Base-by-base conservation (phyloP, 2,888 invertebrate species). In the Acronicta alni region DNA sequence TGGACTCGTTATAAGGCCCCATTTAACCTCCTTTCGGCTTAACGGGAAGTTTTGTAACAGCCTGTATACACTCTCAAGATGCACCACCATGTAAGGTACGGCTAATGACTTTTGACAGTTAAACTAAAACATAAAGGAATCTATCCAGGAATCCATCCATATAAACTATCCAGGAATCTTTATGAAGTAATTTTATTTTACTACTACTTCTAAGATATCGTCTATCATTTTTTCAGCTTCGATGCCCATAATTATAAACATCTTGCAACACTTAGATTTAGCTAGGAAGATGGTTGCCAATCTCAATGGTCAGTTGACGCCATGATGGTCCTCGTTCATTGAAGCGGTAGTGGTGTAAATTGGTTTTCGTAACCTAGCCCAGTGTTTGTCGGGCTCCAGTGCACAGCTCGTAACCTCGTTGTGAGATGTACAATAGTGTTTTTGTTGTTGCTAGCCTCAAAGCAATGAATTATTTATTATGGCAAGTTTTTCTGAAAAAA, bases 401-500 rank as follows among this genome's bases (percentile, higher is more conserved):
- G 78, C 60, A 54, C 78, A 69, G 53, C 38, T 23, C 23, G 65
- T 60, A 61, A 63, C 78, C 66, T 72, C 57, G 46, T 59, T 77
- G 20, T 58, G 18, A 68, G 73, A 72, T 58, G 43, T 16, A 52
- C 47, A 54, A 67, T 67, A 32, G 55, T 32, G 46, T 3, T 39
- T 3, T 44, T 42, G 26, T 47, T 18, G 20, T 57, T 54, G 49
- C 53, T 65, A 44, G 48, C 37, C 37, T 54, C 58, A 53, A 66
- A 47, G 54, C 16, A 42, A 47, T 54, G 39, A 43, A 64, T 57
- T 47, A 39, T 46, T 38, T 52, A 37, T 53, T 42, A 52, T 41
- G 1, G 26, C 35, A 30, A 30, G 26, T 9, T 26, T 30, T 12
- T 0, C 26, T 26, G 7, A 26, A 26, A 26, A 9, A 7, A n/a